Percentiles rank a stretch among this genome's conserved stretches.
phyloP scores from a whole-genome alignment of 2,797 vertebrate genomes.

The Acanthurus lineatus region DNA sequence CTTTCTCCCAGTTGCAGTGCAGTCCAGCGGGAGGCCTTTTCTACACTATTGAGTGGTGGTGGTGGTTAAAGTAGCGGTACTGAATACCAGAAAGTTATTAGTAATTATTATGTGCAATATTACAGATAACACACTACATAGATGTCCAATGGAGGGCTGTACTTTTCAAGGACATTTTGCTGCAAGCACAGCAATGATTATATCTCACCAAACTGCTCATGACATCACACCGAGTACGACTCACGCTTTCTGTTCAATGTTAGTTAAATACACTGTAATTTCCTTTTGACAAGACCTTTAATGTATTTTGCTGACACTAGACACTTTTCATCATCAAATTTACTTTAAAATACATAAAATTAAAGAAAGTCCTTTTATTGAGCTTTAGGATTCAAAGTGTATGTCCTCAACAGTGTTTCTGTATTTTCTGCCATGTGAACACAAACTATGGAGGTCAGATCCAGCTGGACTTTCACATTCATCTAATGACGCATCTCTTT shows the following conservation, averaged over 20 bases:
- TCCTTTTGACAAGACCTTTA: slow-evolving; percentile 63
- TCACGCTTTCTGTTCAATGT: slow-evolving; percentile 54
- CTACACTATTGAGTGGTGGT: slow-evolving; percentile 25
- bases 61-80: slow-evolving; percentile 39
- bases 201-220: slow-evolving; percentile 46
- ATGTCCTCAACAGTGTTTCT: slow-evolving; percentile 37
- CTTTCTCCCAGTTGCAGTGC: slow-evolving; percentile 45
- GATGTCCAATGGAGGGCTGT: slow-evolving; percentile 40
- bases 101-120: slow-evolving; percentile 81
- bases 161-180: slow-evolving; percentile 52
- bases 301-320: slow-evolving; percentile 73
- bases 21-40: slow-evolving; percentile 60
- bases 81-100: slow-evolving; percentile 48
- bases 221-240: slow-evolving; percentile 37
- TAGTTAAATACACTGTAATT: slow-evolving; percentile 79
- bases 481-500: slow-evolving; percentile 61
- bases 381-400: slow-evolving; percentile 50
- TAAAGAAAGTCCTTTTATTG: slow-evolving; percentile 57
- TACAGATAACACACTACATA: slow-evolving; percentile 60
- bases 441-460: slow-evolving; percentile 29
- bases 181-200: slow-evolving; percentile 49
- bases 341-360: slow-evolving; percentile 53
- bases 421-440: slow-evolving; percentile 44
- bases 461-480: slow-evolving; percentile 3
- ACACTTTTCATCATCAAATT: slow-evolving; percentile 74